These are phyloP conservation scores for Epistrophella euchroma DNA, from an alignment of 2,888 invertebrate species.

Conservation along the genomic window DNA sequence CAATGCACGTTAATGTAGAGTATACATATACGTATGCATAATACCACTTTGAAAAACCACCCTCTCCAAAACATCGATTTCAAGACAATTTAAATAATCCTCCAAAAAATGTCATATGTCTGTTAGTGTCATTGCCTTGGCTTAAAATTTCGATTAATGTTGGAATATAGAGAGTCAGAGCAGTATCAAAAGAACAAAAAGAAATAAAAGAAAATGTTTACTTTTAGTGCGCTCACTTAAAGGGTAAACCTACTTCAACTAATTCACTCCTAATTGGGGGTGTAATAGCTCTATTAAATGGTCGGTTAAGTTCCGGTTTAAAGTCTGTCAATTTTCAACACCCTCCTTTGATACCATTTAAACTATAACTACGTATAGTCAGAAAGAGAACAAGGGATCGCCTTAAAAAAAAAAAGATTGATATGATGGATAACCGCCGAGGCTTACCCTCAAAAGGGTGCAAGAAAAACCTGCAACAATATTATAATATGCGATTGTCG, in stretches of 20 bases:
- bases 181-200: neutral
- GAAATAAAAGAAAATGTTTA: slow-evolving; percentile 30
- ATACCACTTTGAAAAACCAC: slow-evolving; percentile 54
- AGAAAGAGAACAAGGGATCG: slow-evolving; percentile 39
- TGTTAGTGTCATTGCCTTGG: slow-evolving; percentile 55
- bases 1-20: neutral
- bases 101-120: slow-evolving; percentile 71
- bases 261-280: slow-evolving; percentile 82
- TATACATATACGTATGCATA: neutral
- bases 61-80: slow-evolving; percentile 56
- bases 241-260: slow-evolving; percentile 68
- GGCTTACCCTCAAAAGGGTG: slow-evolving; percentile 60
- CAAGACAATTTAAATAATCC: slow-evolving; percentile 76
- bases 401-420: slow-evolving; percentile 45
- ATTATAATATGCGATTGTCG: slow-evolving; percentile 50
- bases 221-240: slow-evolving; percentile 26
- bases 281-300: slow-evolving; percentile 82
- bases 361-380: neutral
- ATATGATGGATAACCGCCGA: slow-evolving; percentile 47
- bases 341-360: slow-evolving; percentile 54
- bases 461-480: slow-evolving; percentile 68
- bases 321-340: slow-evolving; percentile 78
- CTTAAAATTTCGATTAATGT: slow-evolving; percentile 47
- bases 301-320: slow-evolving; percentile 79
- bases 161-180: neutral